These are phyloP conservation scores for Pelobates cultripes DNA, from an alignment of 2,797 vertebrate genomes.

Conservation along the genomic window DNA sequence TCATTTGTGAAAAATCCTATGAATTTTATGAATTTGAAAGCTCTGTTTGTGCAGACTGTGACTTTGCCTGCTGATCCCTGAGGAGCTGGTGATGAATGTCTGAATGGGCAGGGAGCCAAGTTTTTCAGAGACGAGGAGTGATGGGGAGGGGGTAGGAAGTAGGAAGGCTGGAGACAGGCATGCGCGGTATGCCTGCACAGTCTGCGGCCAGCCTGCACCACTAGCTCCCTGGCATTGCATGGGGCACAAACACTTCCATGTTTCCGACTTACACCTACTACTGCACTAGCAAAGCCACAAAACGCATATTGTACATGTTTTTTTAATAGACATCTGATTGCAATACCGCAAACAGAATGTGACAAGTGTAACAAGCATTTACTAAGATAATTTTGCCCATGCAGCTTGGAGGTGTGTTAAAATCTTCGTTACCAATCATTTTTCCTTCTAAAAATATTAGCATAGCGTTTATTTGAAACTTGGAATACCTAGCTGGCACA, in stretches of 20 bases:
- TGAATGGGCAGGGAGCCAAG: constrained; percentile 82
- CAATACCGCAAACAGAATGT: no score
- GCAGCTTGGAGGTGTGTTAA: no score
- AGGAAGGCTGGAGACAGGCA: not conserved
- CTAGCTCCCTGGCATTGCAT: not conserved
- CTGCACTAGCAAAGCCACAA: no score
- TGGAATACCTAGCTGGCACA: no score
- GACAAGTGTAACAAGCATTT: no score
- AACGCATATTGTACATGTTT: no score
- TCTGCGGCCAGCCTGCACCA: constrained; percentile 28
- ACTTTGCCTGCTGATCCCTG: constrained; percentile 92
- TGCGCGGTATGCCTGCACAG: not conserved
- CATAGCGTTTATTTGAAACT: no score
- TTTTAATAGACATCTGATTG: no score
- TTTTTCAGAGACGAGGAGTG: constrained; percentile 65
- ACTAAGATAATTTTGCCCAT: no score
- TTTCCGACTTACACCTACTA: not conserved
- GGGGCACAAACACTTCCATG: constrained; percentile 10
- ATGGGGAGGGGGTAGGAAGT: constrained; percentile 37
- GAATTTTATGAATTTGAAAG: constrained; percentile 99
- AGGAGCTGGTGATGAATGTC: constrained; percentile 83
- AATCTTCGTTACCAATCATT: no score
- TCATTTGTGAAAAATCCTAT: constrained; percentile 99
- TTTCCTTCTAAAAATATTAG: no score
- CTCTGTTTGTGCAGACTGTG: constrained; percentile 95